These are phyloP conservation scores for Globia sparganii DNA, from an alignment of 2,888 invertebrate genomes.

Conservation along the genomic window DNA sequence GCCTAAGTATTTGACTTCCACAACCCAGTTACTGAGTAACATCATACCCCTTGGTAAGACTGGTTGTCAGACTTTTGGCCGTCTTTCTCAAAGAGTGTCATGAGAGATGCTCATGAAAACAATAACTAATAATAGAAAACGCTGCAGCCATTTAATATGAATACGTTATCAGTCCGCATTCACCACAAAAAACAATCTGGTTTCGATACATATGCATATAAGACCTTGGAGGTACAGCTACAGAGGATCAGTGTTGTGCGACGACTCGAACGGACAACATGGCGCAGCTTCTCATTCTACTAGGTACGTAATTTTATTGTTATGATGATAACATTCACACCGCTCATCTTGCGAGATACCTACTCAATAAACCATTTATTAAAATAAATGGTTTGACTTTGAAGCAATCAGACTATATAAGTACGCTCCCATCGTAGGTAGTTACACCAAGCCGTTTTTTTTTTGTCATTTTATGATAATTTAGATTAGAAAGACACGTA, in stretches of 20 bases:
- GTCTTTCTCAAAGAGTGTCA: neutral
- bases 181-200: slow-evolving; percentile 28
- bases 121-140: neutral
- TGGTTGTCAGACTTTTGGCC: neutral
- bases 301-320: slow-evolving; percentile 43
- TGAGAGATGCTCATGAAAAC: neutral
- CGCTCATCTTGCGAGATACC: slow-evolving; percentile 1
- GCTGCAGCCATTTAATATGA: neutral
- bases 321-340: slow-evolving; percentile 28
- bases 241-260: slow-evolving; percentile 36
- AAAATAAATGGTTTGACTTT: neutral
- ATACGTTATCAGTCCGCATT: slow-evolving; percentile 23
- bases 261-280: slow-evolving; percentile 43
- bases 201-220: slow-evolving; percentile 35
- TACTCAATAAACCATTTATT: neutral
- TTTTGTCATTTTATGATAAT: neutral
- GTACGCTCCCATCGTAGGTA: neutral
- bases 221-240: neutral
- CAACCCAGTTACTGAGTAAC: neutral
- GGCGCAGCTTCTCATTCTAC: slow-evolving; percentile 48
- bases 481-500: neutral
- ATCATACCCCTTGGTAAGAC: neutral
- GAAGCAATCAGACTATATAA: neutral
- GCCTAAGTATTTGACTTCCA: neutral
- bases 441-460: too few relatives aligned